Percentiles rank a stretch among this genome's conserved stretches.
phyloP scores from a whole-genome alignment of 2,797 vertebrate species.

The Tinamus major region DNA sequence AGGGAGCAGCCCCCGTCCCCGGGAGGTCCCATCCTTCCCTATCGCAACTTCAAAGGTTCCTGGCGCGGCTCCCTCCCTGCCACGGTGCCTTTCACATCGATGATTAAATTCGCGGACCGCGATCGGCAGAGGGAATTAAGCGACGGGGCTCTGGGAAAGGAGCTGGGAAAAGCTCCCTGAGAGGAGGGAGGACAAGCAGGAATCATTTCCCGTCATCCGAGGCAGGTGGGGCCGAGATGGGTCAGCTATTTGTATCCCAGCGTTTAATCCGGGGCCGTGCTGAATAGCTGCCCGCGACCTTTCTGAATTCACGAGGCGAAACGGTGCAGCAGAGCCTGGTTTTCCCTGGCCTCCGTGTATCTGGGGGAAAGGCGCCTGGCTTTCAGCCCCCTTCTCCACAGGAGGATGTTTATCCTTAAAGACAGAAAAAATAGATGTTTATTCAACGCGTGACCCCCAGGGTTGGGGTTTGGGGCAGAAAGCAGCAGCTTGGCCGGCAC shows the following conservation, averaged over 20 bases:
- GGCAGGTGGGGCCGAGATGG: not conserved
- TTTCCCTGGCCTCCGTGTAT: not conserved
- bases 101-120: conserved; percentile 52
- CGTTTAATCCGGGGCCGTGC: not conserved
- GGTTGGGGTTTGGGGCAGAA: accelerated
- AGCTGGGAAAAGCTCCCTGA: not conserved
- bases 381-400: not conserved
- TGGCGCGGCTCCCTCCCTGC: conserved; percentile 36
- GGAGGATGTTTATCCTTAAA: not conserved
- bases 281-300: not conserved
- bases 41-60: conserved; percentile 74
- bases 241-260: conserved; percentile 2
- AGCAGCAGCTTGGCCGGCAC: not conserved
- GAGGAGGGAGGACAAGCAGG: not conserved
- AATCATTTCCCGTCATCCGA: not conserved
- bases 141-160: not conserved
- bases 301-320: not conserved
- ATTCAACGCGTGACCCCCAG: accelerated
- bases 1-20: conserved; percentile 65
- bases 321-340: not conserved
- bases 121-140: accelerated
- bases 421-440: not conserved
- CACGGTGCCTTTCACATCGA: conserved; percentile 52
- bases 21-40: conserved; percentile 70
- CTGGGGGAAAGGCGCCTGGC: accelerated